Evolutionary conservation across 2,113 vertebrate species (phyloP).

Genomic region (Mugil cephalus): DNA sequence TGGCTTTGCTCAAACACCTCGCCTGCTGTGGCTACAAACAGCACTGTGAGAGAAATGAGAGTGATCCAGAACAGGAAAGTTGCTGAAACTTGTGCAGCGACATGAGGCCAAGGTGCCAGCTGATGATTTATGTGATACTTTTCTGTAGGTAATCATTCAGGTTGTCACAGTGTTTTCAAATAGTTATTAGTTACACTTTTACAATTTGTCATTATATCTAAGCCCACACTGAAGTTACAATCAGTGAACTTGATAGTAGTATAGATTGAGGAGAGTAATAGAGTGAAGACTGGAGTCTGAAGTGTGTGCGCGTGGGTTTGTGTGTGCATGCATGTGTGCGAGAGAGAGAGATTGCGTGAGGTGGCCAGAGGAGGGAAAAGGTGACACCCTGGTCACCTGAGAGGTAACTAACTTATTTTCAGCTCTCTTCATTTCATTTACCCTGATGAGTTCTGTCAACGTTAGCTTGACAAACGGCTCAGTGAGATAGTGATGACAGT

Average conservation of each 20-base stretch:
- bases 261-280: too few relatives aligned
- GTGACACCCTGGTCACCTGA: conserved; percentile 33
- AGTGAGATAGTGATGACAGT: conserved; percentile 6
- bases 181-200: background rate
- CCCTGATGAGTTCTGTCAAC: conserved; percentile 52
- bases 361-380: background rate
- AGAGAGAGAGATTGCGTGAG: background rate
- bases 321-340: background rate
- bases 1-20: too few relatives aligned
- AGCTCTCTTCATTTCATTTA: conserved; percentile 45
- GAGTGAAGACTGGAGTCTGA: too few relatives aligned
- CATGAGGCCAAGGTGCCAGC: too few relatives aligned
- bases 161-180: background rate
- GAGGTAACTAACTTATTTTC: conserved; percentile 47
- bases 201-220: too few relatives aligned
- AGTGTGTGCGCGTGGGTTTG: too few relatives aligned
- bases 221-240: too few relatives aligned
- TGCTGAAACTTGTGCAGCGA: background rate
- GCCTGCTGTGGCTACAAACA: too few relatives aligned
- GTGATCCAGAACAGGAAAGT: background rate
- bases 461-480: conserved; percentile 35
- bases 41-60: background rate
- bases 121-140: too few relatives aligned
- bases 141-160: too few relatives aligned
- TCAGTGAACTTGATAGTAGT: too few relatives aligned